Percentiles rank a stretch among this genome's conserved stretches.
These are phyloP conservation scores for Zaprionus taronus DNA, from an alignment of 1,140 invertebrate genomes.

Conservation along the genomic window DNA sequence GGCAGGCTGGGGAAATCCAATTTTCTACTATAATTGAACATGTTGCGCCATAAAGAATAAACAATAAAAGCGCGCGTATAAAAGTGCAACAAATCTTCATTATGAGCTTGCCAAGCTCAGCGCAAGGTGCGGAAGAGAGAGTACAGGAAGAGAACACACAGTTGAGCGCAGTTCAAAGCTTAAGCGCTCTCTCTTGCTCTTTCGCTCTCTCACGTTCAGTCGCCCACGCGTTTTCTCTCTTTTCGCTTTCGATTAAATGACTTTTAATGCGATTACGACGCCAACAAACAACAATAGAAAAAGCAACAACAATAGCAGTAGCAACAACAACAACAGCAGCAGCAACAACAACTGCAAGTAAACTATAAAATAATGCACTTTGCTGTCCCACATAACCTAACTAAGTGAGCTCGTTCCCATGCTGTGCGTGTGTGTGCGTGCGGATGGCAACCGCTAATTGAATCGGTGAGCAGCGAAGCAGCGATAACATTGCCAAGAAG, in stretches of 20 bases:
- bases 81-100: constrained; percentile 82
- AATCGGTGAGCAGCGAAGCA: constrained; percentile 62
- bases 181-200: constrained; percentile 13
- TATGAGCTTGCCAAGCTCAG: constrained; percentile 57
- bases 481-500: constrained; percentile 36
- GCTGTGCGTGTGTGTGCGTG: constrained; percentile 34
- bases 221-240: constrained; percentile 41
- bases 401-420: constrained; percentile 1
- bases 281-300: constrained; percentile 45
- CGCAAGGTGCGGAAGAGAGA: constrained; percentile 26
- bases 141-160: neutral
- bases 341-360: constrained; percentile 25
- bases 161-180: constrained; percentile 18
- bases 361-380: constrained; percentile 69
- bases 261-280: constrained; percentile 79
- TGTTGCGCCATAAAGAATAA: constrained; percentile 79
- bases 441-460: constrained; percentile 72
- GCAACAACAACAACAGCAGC: constrained; percentile 23
- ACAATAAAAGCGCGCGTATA: constrained; percentile 75
- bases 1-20: constrained; percentile 56
- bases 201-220: neutral
- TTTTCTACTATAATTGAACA: constrained; percentile 79
- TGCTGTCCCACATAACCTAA: constrained; percentile 57
- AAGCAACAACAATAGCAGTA: constrained; percentile 36
- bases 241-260: constrained; percentile 80